Base-by-base conservation (phyloP, 2,888 invertebrate genomes). In the Tethea ocularis region DNA sequence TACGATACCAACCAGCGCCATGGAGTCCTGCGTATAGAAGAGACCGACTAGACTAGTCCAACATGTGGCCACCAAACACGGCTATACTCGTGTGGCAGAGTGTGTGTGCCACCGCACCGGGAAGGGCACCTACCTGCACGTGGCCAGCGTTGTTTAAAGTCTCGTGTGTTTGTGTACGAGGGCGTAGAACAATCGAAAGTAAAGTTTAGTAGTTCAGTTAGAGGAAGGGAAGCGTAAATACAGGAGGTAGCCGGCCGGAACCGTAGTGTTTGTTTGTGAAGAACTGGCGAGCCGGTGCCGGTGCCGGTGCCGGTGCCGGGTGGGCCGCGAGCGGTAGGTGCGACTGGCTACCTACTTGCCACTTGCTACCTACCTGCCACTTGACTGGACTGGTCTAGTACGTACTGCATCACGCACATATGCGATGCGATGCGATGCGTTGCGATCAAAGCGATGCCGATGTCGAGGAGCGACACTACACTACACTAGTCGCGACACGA, bases 11-110 rank as follows among this genome's bases (percentile, higher is more conserved):
- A 2, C 33, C 33, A 2, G 7, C 7, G 7, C 13, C 33, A 33
- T 84, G 80, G 77, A 74, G 80, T 75, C 62, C 13, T 1, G 11
- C 33, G 33, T 4, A 33, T 33, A 33, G 13, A 33, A 11, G 10
- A 8, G 29, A 29, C 10, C 7, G 2, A 33, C 13, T 13, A 8
- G n/a, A n/a, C n/a, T n/a, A n/a, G n/a, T n/a, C n/a, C n/a, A 33
- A 33, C 0, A 33, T 33, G 33, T 7, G 13, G 10, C 29, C 13
- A 33, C 29, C 29, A 29, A 29, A 29, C 29, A 8, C 29, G 10
- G 1, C 29, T 8, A 29, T 29, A 24, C 24, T 24, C n/a, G 6
- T 24, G 24, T 24, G 6, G 24, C 24, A 24, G 24, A 4, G 24
- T n/a, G n/a, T n/a, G n/a, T n/a, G n/a, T n/a, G n/a, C n/a, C n/a